Base-by-base conservation (phyloP, 2,113 vertebrate species). In the Galemys pyrenaicus region DNA sequence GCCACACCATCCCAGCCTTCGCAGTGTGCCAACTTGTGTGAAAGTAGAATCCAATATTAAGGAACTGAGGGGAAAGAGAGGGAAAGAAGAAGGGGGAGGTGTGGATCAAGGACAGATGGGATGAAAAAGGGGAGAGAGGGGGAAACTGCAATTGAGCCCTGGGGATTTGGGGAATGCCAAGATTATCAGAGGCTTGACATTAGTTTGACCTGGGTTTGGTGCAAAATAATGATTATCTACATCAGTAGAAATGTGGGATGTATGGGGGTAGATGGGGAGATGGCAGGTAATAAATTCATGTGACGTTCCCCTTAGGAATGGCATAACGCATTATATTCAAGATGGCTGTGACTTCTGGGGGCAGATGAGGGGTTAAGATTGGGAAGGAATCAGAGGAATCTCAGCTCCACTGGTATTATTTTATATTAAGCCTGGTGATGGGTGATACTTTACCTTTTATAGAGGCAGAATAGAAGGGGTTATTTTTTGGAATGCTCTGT, bases 71-170 rank as follows among this genome's bases (percentile, higher is more conserved):
- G 51, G 35, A 56, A 46, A 28, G 8, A 24, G 3, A n/a, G 9
- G 28, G 4, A 10, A 16, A 28, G 30, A 46, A 12, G 17, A 37
- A 39, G 19, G 3, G 0, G 1, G 5, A 0, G 1, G n/a, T n/a
- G n/a, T n/a, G n/a, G 9, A 17, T 54, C 41, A 54, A 35, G 20
- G 28, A 2, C 26, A 54, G 51, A 20, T 19, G 44, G 28, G 28
- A 17, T 35, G 19, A 20, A 19, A 44, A 44, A n/a, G 19, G 70
- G 75, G 7, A 65, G 16, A n/a, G 19, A 13, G 22, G 58, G 4
- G 81, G 46, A 74, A 17, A 7, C 6, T 35, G 6, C 60, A 51
- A 19, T 11, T 71, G 44, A 84, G 44, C 17, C 10, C 13, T 9
- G 3, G 44, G 13, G 62, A 44, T 26, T 6, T 1, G 16, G 2